Evolutionary conservation across 2,888 invertebrate genomes (phyloP).

Genomic region (Orgyia antiqua): DNA sequence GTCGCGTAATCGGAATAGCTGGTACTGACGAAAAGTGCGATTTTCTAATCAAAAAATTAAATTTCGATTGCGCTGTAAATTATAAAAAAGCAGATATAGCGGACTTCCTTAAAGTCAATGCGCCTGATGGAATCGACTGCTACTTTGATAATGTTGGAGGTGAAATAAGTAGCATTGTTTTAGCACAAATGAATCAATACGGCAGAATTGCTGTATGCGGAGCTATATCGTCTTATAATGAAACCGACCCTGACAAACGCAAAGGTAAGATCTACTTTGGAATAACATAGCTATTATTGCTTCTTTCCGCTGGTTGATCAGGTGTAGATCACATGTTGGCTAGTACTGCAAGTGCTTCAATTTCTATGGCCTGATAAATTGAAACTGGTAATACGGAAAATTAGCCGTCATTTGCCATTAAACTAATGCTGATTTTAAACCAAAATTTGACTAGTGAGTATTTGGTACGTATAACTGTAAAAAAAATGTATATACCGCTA

Average conservation of each 20-base stretch:
- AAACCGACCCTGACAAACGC: conserved; percentile 58
- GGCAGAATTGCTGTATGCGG: conserved; percentile 83
- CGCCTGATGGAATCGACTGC: conserved; percentile 85
- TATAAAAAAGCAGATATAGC: conserved; percentile 81
- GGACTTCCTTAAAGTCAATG: conserved; percentile 75
- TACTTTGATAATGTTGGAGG: conserved; percentile 89
- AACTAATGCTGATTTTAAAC: no score
- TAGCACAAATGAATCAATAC: conserved; percentile 79
- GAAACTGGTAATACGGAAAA: no score
- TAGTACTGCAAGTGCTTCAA: no score
- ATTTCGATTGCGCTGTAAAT: conserved; percentile 84
- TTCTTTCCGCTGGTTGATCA: no score
- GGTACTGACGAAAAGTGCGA: conserved; percentile 84
- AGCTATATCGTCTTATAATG: conserved; percentile 81
- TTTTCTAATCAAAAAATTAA: conserved; percentile 81
- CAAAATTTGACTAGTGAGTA: no score
- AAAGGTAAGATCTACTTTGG: conserved; percentile 61
- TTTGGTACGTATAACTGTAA: no score
- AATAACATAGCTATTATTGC: no score
- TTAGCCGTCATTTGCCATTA: no score
- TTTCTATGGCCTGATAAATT: no score
- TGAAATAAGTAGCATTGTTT: conserved; percentile 76
- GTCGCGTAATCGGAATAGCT: conserved; percentile 84
- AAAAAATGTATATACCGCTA: no score
- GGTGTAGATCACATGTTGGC: no score